These are phyloP conservation scores for Halichoerus grypus DNA, from an alignment of 2,113 vertebrate genomes.

Conservation along the genomic window DNA sequence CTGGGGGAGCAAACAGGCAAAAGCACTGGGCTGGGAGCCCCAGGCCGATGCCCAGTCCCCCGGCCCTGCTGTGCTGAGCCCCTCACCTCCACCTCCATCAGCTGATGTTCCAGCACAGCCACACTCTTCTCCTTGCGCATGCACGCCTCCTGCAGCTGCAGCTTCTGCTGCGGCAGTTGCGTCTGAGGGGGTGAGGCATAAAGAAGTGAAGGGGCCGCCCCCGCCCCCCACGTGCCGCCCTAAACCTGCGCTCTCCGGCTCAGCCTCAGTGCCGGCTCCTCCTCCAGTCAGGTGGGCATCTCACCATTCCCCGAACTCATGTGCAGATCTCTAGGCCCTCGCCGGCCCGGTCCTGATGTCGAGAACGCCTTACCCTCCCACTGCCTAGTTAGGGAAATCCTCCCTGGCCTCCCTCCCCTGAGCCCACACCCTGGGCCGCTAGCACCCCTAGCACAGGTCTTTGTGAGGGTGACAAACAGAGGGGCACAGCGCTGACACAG, in stretches of 20 bases:
- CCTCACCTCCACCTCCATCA: conserved; percentile 85
- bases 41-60: background rate
- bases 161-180: conserved; percentile 85
- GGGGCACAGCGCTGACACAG: too few relatives aligned
- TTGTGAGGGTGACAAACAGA: background rate
- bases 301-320: background rate
- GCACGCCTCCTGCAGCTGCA: conserved; percentile 82
- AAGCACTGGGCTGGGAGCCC: background rate
- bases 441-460: background rate
- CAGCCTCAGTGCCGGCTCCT: background rate
- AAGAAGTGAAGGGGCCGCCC: background rate
- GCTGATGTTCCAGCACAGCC: conserved; percentile 80
- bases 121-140: conserved; percentile 82
- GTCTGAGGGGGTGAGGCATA: conserved; percentile 52
- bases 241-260: background rate
- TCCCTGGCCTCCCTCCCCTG: background rate
- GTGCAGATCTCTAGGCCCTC: background rate
- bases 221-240: background rate
- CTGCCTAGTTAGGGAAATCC: background rate
- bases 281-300: background rate
- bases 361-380: background rate
- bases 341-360: background rate
- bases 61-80: fast-evolving
- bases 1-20: conserved; percentile 26
- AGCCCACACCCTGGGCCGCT: background rate